Evolutionary conservation across 2,113 vertebrate genomes (phyloP).

Genomic region (Cinclus cinclus): DNA sequence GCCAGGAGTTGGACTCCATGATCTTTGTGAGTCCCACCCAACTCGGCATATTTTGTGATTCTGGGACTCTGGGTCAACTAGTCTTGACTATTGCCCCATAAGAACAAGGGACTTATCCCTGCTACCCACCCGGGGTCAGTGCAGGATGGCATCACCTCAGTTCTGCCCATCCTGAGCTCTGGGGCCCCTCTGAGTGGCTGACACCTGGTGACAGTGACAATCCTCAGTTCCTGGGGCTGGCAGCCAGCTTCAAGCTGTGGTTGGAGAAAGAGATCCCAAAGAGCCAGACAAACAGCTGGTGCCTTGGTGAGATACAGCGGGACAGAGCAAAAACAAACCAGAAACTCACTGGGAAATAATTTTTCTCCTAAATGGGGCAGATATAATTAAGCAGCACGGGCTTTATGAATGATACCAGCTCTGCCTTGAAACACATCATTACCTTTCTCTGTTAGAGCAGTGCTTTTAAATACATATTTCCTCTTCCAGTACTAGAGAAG

Average conservation of each 20-base stretch:
- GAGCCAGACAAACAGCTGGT: neutral
- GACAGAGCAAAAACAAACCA: conserved; percentile 33
- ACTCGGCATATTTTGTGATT: neutral
- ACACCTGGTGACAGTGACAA: neutral
- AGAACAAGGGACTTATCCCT: neutral
- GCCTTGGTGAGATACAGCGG: neutral
- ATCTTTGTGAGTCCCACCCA: neutral
- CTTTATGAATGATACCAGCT: conserved; percentile 51
- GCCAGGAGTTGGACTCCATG: neutral
- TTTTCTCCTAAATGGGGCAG: conserved; percentile 28
- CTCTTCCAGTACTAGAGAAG: neutral
- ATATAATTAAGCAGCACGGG: conserved; percentile 45
- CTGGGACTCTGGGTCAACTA: neutral
- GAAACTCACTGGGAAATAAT: conserved; percentile 15
- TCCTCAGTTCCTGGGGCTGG: neutral
- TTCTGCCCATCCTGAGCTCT: neutral
- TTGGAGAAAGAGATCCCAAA: neutral
- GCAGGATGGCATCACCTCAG: neutral
- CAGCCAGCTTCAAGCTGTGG: neutral
- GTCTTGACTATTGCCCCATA: neutral
- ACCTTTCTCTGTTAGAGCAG: conserved; percentile 10
- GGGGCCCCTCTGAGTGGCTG: neutral
- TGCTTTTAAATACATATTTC: conserved; percentile 23
- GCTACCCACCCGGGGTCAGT: neutral
- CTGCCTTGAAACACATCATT: conserved; percentile 59